phyloP scores from a whole-genome alignment of 2,797 vertebrate genomes.

The Melanitta fusca region DNA sequence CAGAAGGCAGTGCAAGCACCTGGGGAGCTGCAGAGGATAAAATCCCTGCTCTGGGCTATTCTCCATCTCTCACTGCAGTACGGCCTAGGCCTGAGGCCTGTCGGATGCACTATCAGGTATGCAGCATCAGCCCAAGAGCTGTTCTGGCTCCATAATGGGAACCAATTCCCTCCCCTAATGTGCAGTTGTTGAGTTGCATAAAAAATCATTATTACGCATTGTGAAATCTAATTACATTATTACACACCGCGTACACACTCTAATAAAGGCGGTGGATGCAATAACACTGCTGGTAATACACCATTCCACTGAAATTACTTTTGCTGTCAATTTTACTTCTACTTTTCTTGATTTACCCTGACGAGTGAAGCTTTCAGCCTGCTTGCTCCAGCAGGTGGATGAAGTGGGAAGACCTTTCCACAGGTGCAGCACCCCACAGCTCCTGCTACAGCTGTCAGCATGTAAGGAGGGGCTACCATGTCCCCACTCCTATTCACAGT shows the following conservation, averaged over 20 bases:
- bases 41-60: background rate
- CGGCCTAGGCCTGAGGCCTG: background rate
- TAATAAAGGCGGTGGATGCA: conserved; percentile 28
- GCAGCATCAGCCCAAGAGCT: background rate
- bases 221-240: conserved; percentile 59
- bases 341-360: background rate
- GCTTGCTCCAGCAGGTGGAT: background rate
- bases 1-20: background rate
- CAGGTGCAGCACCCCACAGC: background rate
- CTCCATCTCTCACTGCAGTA: background rate
- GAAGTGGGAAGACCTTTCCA: background rate
- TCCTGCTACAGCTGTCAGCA: rapidly evolving
- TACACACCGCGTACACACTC: background rate
- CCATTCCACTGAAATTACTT: background rate
- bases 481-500: background rate
- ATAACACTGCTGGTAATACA: background rate
- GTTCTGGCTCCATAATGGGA: conserved; percentile 9
- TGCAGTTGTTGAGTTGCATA: background rate
- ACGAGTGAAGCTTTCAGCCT: background rate
- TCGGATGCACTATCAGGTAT: background rate
- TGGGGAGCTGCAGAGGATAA: background rate
- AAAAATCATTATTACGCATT: conserved; percentile 34
- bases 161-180: conserved; percentile 11
- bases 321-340: background rate
- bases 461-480: rapidly evolving